Percentiles rank a stretch among this genome's conserved stretches.
These are phyloP conservation scores for Anoplolepis gracilipes DNA, from an alignment of 1,140 invertebrate species.

Conservation along the genomic window DNA sequence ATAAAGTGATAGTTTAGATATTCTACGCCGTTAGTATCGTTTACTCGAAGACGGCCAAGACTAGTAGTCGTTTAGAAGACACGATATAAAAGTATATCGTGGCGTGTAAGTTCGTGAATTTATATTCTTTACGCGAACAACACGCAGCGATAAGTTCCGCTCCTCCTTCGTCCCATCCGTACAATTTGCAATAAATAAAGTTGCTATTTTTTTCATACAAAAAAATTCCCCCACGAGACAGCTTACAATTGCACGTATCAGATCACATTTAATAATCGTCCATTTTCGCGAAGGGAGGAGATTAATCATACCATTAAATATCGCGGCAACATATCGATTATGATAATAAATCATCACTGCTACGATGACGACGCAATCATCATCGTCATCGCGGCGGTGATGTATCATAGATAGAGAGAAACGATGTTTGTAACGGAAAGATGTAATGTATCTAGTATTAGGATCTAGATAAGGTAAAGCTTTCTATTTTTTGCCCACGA, in stretches of 20 bases:
- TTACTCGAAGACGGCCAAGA: constrained; percentile 51
- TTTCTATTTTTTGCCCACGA: constrained; percentile 48
- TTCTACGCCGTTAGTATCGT: constrained; percentile 34
- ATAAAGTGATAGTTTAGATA: constrained; percentile 57
- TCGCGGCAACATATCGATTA: constrained; percentile 70
- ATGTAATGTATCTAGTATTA: constrained; percentile 49
- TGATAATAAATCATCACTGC: constrained; percentile 64
- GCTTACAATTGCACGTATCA: background rate
- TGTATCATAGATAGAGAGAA: constrained; percentile 42
- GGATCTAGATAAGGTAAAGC: constrained; percentile 50
- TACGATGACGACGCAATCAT: constrained; percentile 51
- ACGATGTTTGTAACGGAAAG: constrained; percentile 45
- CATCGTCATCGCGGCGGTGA: constrained; percentile 34
- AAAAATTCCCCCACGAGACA: background rate
- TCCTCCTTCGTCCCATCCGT: background rate
- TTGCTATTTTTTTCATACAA: constrained; percentile 14
- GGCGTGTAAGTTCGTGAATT: constrained; percentile 54
- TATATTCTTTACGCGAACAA: constrained; percentile 50
- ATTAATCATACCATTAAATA: constrained; percentile 27
- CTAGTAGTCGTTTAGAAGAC: constrained; percentile 28
- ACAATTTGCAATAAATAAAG: background rate
- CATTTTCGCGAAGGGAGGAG: constrained; percentile 16
- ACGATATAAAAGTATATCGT: constrained; percentile 13
- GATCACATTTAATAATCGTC: constrained; percentile 11
- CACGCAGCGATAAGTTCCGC: constrained; percentile 19